Base-by-base conservation (phyloP, 2,113 vertebrate species). In the Xiphophorus maculatus region DNA sequence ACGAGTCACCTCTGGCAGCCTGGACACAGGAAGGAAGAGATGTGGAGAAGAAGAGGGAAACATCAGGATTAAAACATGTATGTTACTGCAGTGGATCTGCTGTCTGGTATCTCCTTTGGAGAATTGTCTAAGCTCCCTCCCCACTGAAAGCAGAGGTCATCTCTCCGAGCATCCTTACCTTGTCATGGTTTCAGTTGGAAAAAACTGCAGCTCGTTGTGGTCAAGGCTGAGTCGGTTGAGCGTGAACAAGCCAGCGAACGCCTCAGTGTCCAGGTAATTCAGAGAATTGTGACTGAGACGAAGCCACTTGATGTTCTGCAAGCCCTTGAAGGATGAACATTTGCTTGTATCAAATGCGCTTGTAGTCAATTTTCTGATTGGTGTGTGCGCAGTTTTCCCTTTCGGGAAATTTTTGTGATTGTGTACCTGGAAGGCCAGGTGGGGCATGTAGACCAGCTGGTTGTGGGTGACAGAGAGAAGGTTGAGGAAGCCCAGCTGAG, bases 131-230 rank as follows among this genome's bases (percentile, higher is more conserved):
- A 48, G 44, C 17, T 48, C 44, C 2, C 17, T 48, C 4, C 44
- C 14, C 44, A 48, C 44, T 15, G 14, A 48, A 19, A 19, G 17
- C 44, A 48, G 44, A 48, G 44, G 5, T 48, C 17, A 19, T 27
- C 28, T 69, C 40, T 7, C 37, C 11, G 7, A 44, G n/a, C 17
- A 22, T 10, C 76, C 63, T 60, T 12, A 94, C 95, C 95, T 95
- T 35, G 96, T 95, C 93, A 99, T 90, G 7, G 96, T 95, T 4
- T 96, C 94, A 0, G 94, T 89, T 0, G 97, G 97, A 67, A 98
- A 94, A 2, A 96, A 95, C 91, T 98, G 98, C 63, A 99, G 91
- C 87, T 96, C 97, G 0, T 98, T 99, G 92, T 98, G 95, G 82
- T 98, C 96, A 86, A 99, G 87, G 83, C 96, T 97, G 78, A 99